Evolutionary conservation across 2,113 vertebrate genomes (phyloP), one percentile per base, ranked within the genome.

Genomic region (Isichthys henryi): DNA sequence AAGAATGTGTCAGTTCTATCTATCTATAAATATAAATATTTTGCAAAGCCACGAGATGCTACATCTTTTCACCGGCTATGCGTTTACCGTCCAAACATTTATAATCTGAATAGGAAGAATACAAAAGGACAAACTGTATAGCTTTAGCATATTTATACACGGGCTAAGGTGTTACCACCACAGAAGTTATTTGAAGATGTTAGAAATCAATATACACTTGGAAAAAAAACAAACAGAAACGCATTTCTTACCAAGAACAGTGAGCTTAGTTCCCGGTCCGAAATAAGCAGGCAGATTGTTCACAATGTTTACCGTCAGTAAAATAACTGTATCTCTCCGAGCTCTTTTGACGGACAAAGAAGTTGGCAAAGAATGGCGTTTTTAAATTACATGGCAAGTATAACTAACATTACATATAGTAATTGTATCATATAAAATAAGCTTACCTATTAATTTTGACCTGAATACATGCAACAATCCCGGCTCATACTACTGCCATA

Each of bases 221-320:
- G 6, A 70, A 8, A 50, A 8, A 50, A 80, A 27, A 46, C 35
- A 3, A 45, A 23, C 48, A 43, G 50, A 17, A 58, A 27, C 1
- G 77, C 7, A 49, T 88, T 89, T 89, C 90, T 91, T 91, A 91
- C 90, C 90, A 5, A 89, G 70, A 87, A 91, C 84, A 52, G 89
- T 90, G 80, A 91, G 89, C 77, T 80, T 91, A 77, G 90, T 91
- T 1, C 90, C 90, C 6, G 74, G 77, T 49, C 91, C 92, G 49
- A 93, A 93, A 90, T 91, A 86, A 86, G 91, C 91, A 66, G 92
- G 92, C 77, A 11, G 88, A 83, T 27, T 92, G 88, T 91, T 92
- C 92, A 93, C 92, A 90, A 7, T 91, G 89, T 52, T 90, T 31
- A 31, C 27, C 35, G 46, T 88, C 89, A 77, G 77, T 85, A 90